Conservation (phyloP, 2,797 vertebrate genomes). For the Sylvilagus floridanus region DNA sequence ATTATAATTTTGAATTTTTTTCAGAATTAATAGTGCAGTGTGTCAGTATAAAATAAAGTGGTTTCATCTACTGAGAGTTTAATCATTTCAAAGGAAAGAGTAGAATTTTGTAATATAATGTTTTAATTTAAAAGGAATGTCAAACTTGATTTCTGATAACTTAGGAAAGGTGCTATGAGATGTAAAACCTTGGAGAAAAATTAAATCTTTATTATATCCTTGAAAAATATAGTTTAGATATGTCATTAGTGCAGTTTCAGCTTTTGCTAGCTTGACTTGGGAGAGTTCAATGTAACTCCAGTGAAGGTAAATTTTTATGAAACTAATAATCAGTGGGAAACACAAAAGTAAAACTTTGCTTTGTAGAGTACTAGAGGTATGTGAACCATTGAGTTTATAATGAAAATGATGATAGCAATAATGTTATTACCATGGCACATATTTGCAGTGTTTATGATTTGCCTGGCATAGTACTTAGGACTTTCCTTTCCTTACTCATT, state of each 20-base stretch:
- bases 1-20: neutral
- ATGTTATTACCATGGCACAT: neutral
- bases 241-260: neutral
- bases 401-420: neutral
- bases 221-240: neutral
- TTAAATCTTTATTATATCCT: conserved; percentile 30
- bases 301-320: neutral
- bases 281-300: neutral
- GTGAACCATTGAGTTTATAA: neutral
- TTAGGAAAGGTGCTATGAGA: neutral
- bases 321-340: neutral
- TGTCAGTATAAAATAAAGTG: conserved; percentile 16
- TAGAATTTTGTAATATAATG: neutral
- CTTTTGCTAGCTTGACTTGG: conserved; percentile 28
- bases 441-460: neutral
- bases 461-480: neutral
- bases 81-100: conserved; percentile 3
- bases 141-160: neutral
- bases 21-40: neutral
- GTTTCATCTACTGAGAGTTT: neutral
- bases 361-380: neutral
- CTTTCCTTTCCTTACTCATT: conserved; percentile 25
- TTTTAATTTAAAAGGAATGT: conserved; percentile 4
- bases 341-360: neutral
- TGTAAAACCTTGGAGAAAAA: neutral